These are phyloP conservation scores for Hormiphora californensis DNA, from an alignment of 37 sponge, comb jelly and placozoan genomes.

Conservation along the genomic window DNA sequence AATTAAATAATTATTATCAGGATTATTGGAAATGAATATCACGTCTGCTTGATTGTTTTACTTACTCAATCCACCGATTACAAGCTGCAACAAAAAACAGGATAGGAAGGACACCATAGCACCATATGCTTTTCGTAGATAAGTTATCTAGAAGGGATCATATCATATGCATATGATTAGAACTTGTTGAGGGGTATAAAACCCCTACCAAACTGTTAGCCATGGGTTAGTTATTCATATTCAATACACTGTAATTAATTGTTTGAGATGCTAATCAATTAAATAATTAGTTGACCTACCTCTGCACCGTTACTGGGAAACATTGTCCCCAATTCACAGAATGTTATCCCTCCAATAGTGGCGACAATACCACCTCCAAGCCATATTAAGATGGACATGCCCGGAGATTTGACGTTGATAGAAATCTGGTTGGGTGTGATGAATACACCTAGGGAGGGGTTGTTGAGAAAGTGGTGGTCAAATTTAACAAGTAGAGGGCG, in stretches of 20 bases:
- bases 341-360: neutral
- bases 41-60: neutral
- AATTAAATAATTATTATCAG: neutral
- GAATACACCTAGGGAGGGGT: neutral
- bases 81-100: neutral
- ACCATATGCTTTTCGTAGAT: neutral
- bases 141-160: no score
- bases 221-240: no score
- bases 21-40: neutral
- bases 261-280: no score
- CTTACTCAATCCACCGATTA: neutral
- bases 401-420: neutral
- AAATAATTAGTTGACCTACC: no score
- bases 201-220: no score
- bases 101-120: neutral
- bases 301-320: constrained; percentile 24
- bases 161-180: no score
- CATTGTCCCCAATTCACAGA: neutral
- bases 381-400: neutral
- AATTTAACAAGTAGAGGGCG: neutral
- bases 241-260: no score
- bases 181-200: no score
- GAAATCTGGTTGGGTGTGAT: neutral
- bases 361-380: neutral
- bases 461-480: neutral